phyloP scores from a whole-genome alignment of 2,797 vertebrate species.

The Anguilla obscura region DNA sequence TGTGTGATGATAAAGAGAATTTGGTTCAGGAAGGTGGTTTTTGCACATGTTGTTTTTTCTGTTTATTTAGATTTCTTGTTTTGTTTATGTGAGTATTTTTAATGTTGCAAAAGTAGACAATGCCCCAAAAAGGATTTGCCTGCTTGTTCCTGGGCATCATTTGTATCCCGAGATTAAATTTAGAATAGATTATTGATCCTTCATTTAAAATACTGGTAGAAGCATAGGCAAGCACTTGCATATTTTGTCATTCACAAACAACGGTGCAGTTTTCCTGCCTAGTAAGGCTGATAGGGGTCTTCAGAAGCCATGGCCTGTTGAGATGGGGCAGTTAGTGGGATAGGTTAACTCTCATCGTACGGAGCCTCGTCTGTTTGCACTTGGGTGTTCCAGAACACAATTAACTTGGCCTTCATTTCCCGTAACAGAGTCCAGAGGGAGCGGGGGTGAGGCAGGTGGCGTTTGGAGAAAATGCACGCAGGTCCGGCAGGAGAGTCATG shows the following conservation, averaged over 20 bases:
- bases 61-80: slow-evolving; percentile 61
- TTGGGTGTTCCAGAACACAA: slow-evolving; percentile 55
- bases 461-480: slow-evolving; percentile 34
- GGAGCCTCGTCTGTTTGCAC: slow-evolving; percentile 57
- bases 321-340: neutral
- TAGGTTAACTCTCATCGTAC: slow-evolving; percentile 56
- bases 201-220: neutral
- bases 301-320: neutral
- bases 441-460: slow-evolving; percentile 50
- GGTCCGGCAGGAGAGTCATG: slow-evolving; percentile 41
- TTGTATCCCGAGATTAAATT: slow-evolving; percentile 48
- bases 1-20: slow-evolving; percentile 63
- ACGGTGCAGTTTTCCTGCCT: neutral
- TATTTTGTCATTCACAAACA: slow-evolving; percentile 17
- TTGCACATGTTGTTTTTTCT: slow-evolving; percentile 39
- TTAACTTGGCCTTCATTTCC: slow-evolving; percentile 55
- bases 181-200: neutral
- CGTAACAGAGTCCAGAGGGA: slow-evolving; percentile 52
- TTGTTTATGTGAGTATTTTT: slow-evolving; percentile 46
- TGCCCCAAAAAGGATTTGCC: slow-evolving; percentile 14
- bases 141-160: slow-evolving; percentile 51
- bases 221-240: neutral
- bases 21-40: slow-evolving; percentile 54
- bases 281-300: neutral
- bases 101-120: slow-evolving; percentile 42